Conservation (phyloP, 2,113 vertebrate species). For the Entelurus aequoreus region DNA sequence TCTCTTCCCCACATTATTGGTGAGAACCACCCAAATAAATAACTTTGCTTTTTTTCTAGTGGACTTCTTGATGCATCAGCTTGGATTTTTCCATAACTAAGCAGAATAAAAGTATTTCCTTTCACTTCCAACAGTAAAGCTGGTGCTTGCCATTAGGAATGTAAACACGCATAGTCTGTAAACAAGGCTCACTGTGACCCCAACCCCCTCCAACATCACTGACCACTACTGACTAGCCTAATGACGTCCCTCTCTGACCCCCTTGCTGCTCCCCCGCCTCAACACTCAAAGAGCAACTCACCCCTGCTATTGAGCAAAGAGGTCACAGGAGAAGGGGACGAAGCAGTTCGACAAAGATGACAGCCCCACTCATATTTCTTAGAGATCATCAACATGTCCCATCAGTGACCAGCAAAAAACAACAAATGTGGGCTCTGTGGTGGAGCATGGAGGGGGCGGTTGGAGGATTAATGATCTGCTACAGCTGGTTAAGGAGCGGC, state of each 20-base stretch:
- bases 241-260: conserved; percentile 59
- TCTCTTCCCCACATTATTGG: conserved; percentile 26
- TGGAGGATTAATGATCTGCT: conserved; percentile 57
- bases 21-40: conserved; percentile 64
- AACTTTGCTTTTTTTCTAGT: conserved; percentile 48
- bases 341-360: conserved; percentile 19
- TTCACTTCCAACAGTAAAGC: conserved; percentile 72
- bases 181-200: conserved; percentile 71
- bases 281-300: conserved; percentile 47
- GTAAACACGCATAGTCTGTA: conserved; percentile 78
- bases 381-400: conserved; percentile 29
- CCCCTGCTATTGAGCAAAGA: conserved; percentile 51
- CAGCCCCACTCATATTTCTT: conserved; percentile 32
- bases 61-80: conserved; percentile 60
- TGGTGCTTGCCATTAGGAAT: conserved; percentile 73
- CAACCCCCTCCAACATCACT: conserved; percentile 61
- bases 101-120: conserved; percentile 73
- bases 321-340: conserved; percentile 35
- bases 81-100: conserved; percentile 73
- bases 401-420: conserved; percentile 48
- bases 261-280: conserved; percentile 6
- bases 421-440: conserved; percentile 42
- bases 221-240: conserved; percentile 64
- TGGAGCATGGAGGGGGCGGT: conserved; percentile 2
- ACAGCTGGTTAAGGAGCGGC: conserved; percentile 45